These are phyloP conservation scores for Drosophila watanabei DNA, from an alignment of 1,140 invertebrate genomes.

Conservation along the genomic window DNA sequence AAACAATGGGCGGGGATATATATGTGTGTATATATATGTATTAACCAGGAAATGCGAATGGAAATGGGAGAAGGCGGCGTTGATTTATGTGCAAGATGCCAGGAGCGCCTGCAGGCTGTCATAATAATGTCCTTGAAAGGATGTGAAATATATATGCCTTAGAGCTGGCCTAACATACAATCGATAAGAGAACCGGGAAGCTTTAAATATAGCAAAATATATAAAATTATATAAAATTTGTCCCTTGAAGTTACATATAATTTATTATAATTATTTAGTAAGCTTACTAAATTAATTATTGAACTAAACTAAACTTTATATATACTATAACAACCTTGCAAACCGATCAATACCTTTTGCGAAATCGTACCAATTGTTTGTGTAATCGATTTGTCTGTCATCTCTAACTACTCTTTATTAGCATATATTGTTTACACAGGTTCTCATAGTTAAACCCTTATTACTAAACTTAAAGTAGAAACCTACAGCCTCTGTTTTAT, in stretches of 20 bases:
- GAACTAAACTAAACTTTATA: not conserved
- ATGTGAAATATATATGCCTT: conserved; percentile 16
- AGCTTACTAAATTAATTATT: not conserved
- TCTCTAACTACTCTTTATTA: no score
- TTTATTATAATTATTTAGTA: not conserved
- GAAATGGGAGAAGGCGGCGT: conserved; percentile 48
- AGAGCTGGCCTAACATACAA: not conserved
- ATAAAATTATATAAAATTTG: no score
- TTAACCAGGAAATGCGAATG: conserved; percentile 14
- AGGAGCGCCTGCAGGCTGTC: conserved; percentile 13
- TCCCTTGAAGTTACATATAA: not conserved
- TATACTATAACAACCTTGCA: no score
- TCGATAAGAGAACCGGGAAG: not conserved
- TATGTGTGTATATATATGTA: not conserved
- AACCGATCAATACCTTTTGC: no score
- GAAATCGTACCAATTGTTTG: not conserved
- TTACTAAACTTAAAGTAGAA: not conserved
- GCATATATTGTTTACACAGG: no score
- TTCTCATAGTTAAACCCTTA: not conserved
- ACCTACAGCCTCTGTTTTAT: no score
- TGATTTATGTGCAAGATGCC: conserved; percentile 60
- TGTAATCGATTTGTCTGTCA: no score
- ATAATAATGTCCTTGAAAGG: conserved; percentile 70
- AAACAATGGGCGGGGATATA: conserved; percentile 14
- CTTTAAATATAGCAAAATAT: not conserved